These are phyloP conservation scores for Chrysogorgia sp. DNA, from an alignment of 92 coral and sea anemone species.

Conservation along the genomic window DNA sequence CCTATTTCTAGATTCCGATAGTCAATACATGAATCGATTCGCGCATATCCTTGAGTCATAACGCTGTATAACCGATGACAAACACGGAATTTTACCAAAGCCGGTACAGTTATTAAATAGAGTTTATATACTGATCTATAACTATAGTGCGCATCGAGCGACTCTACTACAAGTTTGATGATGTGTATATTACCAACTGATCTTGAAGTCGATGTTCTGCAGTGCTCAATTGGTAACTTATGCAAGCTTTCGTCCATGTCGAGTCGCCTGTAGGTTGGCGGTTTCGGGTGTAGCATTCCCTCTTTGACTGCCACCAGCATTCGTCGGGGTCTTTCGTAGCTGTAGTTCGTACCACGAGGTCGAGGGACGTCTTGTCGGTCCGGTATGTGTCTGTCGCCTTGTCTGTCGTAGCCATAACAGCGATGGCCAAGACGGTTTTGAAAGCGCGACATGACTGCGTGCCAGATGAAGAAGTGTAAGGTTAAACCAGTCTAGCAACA, in stretches of 20 bases:
- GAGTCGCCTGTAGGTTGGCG: conserved; percentile 85
- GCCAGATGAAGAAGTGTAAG: no score
- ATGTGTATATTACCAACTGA: conserved; percentile 66
- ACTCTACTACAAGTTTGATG: no score
- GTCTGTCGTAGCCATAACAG: conserved; percentile 78
- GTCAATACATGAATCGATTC: no score
- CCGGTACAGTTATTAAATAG: neutral
- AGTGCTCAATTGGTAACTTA: conserved; percentile 93
- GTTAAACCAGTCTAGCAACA: no score
- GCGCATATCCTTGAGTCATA: no score
- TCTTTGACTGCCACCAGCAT: conserved; percentile 96
- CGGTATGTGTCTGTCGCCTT: conserved; percentile 82
- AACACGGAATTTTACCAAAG: neutral
- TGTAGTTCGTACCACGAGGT: conserved; percentile 96
- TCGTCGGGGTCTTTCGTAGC: conserved; percentile 79
- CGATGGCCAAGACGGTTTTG: conserved; percentile 77
- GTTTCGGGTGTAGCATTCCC: conserved; percentile 92
- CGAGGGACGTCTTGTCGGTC: conserved; percentile 64
- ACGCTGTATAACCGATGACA: neutral
- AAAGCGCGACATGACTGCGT: conserved; percentile 75
- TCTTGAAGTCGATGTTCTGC: conserved; percentile 94
- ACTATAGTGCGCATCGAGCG: neutral
- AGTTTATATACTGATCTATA: neutral
- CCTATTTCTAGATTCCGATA: no score
- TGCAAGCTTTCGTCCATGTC: conserved; percentile 82